Percentiles rank a stretch among this genome's conserved stretches.
phyloP scores from a whole-genome alignment of 2,888 invertebrate genomes.

The Eristalinus aeneus region DNA sequence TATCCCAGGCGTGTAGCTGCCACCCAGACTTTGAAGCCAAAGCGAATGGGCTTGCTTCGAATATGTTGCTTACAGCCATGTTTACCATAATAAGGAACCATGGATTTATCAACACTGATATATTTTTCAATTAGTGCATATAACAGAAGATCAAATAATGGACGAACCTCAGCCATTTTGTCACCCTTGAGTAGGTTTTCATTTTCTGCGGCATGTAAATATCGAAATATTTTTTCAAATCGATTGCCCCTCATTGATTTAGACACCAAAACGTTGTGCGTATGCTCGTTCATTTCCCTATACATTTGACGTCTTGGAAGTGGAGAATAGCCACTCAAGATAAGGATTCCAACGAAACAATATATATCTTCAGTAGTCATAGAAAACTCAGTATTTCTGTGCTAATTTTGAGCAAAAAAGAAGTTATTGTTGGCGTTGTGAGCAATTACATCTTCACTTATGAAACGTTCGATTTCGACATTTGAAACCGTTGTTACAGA shows the following conservation, averaged over 20 bases:
- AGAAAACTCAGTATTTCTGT: background rate
- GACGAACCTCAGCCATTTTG: background rate
- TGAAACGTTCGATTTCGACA: no score
- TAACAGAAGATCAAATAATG: background rate
- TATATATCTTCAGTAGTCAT: background rate
- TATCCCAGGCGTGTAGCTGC: conserved; percentile 11
- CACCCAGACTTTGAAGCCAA: background rate
- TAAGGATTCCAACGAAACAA: no score
- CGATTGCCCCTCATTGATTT: no score
- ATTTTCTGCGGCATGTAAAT: no score
- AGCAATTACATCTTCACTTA: background rate
- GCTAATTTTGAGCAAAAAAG: background rate
- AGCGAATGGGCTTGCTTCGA: background rate
- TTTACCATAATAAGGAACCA: no score
- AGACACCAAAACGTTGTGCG: no score
- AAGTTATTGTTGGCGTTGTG: conserved; percentile 4
- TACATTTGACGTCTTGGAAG: no score
- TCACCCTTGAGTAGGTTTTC: no score
- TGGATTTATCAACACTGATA: background rate
- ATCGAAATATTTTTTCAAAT: no score
- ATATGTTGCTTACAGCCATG: background rate
- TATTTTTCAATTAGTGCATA: no score
- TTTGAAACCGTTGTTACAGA: conserved; percentile 1
- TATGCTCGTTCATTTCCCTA: no score
- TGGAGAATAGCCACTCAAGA: no score